These are phyloP conservation scores for Notamacropus eugenii DNA, from an alignment of 2,797 vertebrate genomes.

Conservation along the genomic window DNA sequence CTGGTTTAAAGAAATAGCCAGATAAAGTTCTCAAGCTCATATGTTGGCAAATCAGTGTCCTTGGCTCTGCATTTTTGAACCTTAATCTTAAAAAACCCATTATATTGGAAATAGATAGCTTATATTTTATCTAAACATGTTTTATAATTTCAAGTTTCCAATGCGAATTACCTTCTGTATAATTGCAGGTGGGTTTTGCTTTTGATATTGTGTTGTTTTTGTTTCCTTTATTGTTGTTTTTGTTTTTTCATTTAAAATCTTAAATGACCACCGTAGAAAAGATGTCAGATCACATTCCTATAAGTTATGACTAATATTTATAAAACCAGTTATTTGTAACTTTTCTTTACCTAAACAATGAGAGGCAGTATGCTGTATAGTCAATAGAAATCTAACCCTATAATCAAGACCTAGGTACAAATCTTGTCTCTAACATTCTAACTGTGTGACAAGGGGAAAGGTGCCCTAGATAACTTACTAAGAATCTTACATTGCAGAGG, in stretches of 20 bases:
- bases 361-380: neutral
- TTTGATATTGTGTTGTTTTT: constrained; percentile 27
- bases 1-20: constrained; percentile 48
- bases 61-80: constrained; percentile 41
- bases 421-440: neutral
- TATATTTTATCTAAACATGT: constrained; percentile 6
- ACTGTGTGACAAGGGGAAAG: neutral
- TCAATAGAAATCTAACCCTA: constrained; percentile 19
- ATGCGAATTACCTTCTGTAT: constrained; percentile 8
- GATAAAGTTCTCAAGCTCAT: constrained; percentile 28
- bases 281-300: neutral
- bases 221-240: constrained; percentile 46
- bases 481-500: neutral
- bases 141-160: constrained; percentile 51
- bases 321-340: constrained; percentile 38
- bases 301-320: constrained; percentile 38
- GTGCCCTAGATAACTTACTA: neutral
- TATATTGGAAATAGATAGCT: neutral
- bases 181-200: neutral
- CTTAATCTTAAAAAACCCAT: constrained; percentile 34
- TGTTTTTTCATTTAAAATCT: constrained; percentile 52
- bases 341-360: constrained; percentile 22
- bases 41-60: constrained; percentile 26
- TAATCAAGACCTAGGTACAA: constrained; percentile 18
- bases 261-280: constrained; percentile 50